Conservation (phyloP, 2,797 vertebrate genomes). For the Synanceia verrucosa region DNA sequence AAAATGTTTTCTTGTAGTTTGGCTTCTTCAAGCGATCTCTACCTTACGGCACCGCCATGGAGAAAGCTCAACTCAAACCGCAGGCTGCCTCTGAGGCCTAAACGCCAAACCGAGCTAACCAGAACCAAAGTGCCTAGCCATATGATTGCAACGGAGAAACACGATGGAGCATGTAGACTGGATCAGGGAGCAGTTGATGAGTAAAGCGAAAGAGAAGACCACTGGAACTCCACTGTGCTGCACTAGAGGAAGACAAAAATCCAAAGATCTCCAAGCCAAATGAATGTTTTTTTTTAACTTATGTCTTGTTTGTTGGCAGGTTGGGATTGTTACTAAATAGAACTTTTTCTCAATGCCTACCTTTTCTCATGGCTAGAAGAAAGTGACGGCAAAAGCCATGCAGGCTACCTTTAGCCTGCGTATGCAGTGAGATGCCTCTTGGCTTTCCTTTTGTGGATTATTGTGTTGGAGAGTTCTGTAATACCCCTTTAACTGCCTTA, state of each 20-base stretch:
- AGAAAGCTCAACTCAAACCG: conserved; percentile 95
- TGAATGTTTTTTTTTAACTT: conserved; percentile 83
- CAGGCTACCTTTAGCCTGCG: conserved; percentile 12
- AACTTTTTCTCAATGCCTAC: conserved; percentile 44
- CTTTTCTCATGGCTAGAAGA: conserved; percentile 35
- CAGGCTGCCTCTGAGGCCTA: conserved; percentile 93
- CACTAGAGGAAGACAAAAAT: conserved; percentile 76
- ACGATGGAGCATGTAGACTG: conserved; percentile 48
- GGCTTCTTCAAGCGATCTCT: conserved; percentile 94
- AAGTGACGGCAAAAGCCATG: conserved; percentile 27
- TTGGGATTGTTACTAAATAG: conserved; percentile 61
- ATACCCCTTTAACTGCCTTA: conserved; percentile 46
- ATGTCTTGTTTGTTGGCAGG: conserved; percentile 61
- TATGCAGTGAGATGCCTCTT: conserved; percentile 32
- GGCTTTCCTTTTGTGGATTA: conserved; percentile 34
- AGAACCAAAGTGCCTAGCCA: conserved; percentile 64
- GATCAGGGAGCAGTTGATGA: conserved; percentile 64
- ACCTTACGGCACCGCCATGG: conserved; percentile 93
- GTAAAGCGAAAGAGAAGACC: conserved; percentile 71
- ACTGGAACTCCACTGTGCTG: conserved; percentile 85
- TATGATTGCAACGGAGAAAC: conserved; percentile 74
- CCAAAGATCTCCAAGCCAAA: conserved; percentile 81
- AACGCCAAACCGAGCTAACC: conserved; percentile 15
- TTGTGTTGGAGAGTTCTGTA: conserved; percentile 26
- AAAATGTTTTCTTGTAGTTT: conserved; percentile 77